These are phyloP conservation scores for Agrochola lychnidis DNA, from an alignment of 2,888 invertebrate species.

Conservation along the genomic window DNA sequence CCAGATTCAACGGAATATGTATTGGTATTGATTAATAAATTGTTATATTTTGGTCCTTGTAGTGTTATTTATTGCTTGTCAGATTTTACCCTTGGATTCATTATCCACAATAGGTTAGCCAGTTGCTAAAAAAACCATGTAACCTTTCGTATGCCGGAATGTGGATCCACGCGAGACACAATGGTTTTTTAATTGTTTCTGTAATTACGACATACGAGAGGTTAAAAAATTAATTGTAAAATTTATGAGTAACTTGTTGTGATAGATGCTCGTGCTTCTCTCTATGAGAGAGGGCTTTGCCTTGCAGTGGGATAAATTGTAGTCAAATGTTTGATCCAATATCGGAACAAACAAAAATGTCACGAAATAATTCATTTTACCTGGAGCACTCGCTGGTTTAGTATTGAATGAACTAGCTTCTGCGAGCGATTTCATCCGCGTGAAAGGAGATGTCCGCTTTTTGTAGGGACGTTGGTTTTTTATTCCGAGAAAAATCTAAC, in stretches of 20 bases:
- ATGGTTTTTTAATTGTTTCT: no score
- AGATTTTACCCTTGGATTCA: not conserved
- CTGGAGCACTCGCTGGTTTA: no score
- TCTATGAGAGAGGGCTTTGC: no score
- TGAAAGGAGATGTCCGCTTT: no score
- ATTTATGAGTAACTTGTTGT: slow-evolving; percentile 9
- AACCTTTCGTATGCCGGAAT: no score
- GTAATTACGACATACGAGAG: no score
- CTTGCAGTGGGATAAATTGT: not conserved
- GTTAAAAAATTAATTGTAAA: not conserved
- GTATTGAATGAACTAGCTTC: no score
- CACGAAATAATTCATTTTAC: no score
- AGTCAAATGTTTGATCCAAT: not conserved
- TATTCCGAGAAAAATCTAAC: no score
- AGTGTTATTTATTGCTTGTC: not conserved
- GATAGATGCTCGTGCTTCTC: not conserved
- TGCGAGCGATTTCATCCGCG: no score
- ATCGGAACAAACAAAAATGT: not conserved
- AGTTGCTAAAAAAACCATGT: not conserved
- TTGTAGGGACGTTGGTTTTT: no score
- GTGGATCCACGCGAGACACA: no score
- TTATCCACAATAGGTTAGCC: not conserved
- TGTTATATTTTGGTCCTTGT: not conserved
- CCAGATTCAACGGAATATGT: slow-evolving; percentile 45
- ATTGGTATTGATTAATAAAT: slow-evolving; percentile 40